A percentile compares a stretch with the other conserved stretches of the same genome.
Conservation (phyloP, 2,888 invertebrate species). For the Spatulosminthurus flaviceps region DNA sequence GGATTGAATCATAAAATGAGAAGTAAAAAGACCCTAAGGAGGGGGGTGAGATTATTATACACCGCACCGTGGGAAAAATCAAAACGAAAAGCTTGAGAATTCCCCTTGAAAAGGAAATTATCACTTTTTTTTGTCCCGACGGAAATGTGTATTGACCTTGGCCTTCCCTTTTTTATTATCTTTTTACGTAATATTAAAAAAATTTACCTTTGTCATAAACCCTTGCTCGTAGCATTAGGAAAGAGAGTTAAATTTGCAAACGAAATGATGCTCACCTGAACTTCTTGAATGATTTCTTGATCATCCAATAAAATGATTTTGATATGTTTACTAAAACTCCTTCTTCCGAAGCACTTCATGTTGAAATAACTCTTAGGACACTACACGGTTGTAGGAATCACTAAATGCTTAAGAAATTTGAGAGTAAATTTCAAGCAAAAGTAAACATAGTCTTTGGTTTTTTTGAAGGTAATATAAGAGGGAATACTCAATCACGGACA, state of each 20-base stretch:
- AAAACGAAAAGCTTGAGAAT: constrained; percentile 31
- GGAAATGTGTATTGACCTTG: constrained; percentile 30
- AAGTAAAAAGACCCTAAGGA: constrained; percentile 16
- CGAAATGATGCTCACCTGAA: constrained; percentile 76
- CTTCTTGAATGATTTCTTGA: constrained; percentile 87
- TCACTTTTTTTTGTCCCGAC: constrained; percentile 23
- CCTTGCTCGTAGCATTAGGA: neutral
- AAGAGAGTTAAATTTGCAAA: neutral
- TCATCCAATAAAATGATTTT: constrained; percentile 90
- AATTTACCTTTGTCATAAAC: constrained; percentile 1
- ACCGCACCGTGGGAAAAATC: constrained; percentile 34
- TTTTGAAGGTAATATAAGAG: neutral
- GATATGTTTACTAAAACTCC: constrained; percentile 71
- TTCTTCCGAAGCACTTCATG: constrained; percentile 68
- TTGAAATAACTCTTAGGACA: constrained; percentile 25
- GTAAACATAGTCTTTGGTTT: neutral
- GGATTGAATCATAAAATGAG: constrained; percentile 13
- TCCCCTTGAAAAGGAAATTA: constrained; percentile 22
- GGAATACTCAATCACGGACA: constrained; percentile 2
- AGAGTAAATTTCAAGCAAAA: neutral
- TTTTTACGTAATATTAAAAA: constrained; percentile 1
- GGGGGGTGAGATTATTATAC: too few relatives aligned
- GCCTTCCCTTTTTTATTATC: neutral
- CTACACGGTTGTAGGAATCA: neutral
- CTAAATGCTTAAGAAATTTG: neutral